phyloP scores from a whole-genome alignment of 2,113 vertebrate species.

The Elephas maximus region DNA sequence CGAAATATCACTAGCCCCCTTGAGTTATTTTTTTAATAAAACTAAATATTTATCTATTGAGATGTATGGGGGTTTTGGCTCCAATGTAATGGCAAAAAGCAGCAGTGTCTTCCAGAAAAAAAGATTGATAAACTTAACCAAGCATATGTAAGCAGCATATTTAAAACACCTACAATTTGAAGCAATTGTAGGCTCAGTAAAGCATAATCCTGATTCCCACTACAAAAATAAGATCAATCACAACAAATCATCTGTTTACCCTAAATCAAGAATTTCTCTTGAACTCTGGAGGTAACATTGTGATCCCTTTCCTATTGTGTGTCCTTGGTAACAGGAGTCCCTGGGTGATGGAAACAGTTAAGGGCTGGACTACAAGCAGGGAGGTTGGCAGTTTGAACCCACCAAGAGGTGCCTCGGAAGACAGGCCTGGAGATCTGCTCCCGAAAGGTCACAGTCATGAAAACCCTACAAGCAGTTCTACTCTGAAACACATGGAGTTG shows the following conservation, averaged over 20 bases:
- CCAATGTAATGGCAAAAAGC: slow-evolving; percentile 86
- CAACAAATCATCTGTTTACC: slow-evolving; percentile 44
- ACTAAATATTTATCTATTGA: slow-evolving; percentile 80
- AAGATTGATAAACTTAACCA: slow-evolving; percentile 73
- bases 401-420: neutral
- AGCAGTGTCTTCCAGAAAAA: slow-evolving; percentile 86
- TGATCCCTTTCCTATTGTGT: slow-evolving; percentile 80
- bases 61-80: slow-evolving; percentile 86
- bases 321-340: slow-evolving; percentile 34
- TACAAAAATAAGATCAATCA: slow-evolving; percentile 73
- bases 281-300: slow-evolving; percentile 88
- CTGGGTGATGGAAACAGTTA: neutral
- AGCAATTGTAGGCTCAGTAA: slow-evolving; percentile 85
- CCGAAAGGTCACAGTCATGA: neutral
- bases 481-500: neutral
- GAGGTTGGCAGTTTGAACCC: neutral
- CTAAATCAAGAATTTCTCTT: slow-evolving; percentile 83
- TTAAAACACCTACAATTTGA: slow-evolving; percentile 82
- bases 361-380: neutral
- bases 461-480: neutral
- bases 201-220: slow-evolving; percentile 85
- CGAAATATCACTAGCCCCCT: slow-evolving; percentile 77
- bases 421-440: neutral
- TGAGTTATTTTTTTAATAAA: slow-evolving; percentile 73
- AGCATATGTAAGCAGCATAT: slow-evolving; percentile 90